Conservation (phyloP, 2,888 invertebrate species). For the Eubasilissa splendida region DNA sequence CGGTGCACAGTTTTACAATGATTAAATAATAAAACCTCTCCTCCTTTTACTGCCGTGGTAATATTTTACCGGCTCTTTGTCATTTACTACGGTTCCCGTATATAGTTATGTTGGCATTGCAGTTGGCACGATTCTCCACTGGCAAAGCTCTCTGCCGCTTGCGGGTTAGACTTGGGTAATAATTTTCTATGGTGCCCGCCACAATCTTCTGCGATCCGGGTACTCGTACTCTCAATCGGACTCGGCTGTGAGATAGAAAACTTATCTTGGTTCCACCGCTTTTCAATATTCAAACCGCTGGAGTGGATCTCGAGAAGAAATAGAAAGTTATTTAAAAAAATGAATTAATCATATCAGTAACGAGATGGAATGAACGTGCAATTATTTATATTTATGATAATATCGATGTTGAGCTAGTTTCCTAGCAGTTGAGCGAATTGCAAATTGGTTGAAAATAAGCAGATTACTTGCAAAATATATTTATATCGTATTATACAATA, state of each 20-base stretch:
- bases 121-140: slow-evolving; percentile 23
- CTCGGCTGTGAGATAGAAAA: neutral
- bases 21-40: neutral
- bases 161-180: neutral
- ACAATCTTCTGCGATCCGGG: slow-evolving; percentile 6
- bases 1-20: neutral
- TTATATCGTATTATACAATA: no score
- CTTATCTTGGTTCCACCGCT: neutral
- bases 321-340: no score
- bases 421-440: no score
- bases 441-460: no score
- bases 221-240: neutral
- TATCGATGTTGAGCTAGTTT: no score
- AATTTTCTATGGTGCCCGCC: neutral
- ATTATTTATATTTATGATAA: no score
- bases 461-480: no score
- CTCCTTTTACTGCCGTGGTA: neutral
- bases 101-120: neutral
- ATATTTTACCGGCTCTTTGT: slow-evolving; percentile 1
- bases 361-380: no score
- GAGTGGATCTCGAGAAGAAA: no score
- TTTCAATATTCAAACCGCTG: neutral
- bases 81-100: neutral
- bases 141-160: slow-evolving; percentile 23
- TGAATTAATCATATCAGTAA: no score